Percentiles rank a stretch among this genome's conserved stretches.
These are phyloP conservation scores for Rhynchomys soricoides DNA, from an alignment of 2,113 vertebrate species.

Conservation along the genomic window DNA sequence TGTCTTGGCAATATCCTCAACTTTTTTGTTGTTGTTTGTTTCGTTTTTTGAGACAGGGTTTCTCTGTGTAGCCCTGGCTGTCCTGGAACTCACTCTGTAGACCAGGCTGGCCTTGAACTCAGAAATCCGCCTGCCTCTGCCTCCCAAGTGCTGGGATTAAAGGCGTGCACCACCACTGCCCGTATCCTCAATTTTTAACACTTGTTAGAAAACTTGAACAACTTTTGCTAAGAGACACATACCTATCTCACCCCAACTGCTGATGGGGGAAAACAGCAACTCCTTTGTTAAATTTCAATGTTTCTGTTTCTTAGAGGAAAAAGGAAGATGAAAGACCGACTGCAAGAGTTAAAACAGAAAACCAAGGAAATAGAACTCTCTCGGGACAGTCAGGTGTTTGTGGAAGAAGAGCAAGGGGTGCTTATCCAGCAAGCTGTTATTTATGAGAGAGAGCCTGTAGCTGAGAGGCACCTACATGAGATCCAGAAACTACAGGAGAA, in stretches of 20 bases:
- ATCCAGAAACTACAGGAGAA: slow-evolving; percentile 91
- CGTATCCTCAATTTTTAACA: slow-evolving; percentile 30
- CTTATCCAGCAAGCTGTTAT: slow-evolving; percentile 91
- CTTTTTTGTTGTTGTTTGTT: too few species aligned
- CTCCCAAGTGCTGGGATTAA: too few species aligned
- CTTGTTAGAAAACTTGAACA: slow-evolving; percentile 40
- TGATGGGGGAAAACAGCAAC: neutral
- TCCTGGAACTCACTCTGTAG: too few species aligned
- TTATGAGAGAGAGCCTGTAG: slow-evolving; percentile 93
- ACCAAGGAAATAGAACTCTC: slow-evolving; percentile 86
- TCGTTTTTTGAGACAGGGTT: too few species aligned
- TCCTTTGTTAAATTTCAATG: slow-evolving; percentile 47
- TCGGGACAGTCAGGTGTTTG: slow-evolving; percentile 58
- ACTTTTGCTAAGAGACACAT: neutral
- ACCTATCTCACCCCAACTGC: slow-evolving; percentile 19
- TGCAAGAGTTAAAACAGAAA: slow-evolving; percentile 91
- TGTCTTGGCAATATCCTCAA: neutral
- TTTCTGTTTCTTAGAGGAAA: slow-evolving; percentile 58
- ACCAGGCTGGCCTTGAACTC: too few species aligned
- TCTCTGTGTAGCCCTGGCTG: too few species aligned
- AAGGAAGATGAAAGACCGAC: slow-evolving; percentile 91
- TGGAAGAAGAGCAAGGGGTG: slow-evolving; percentile 83
- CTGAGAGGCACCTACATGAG: slow-evolving; percentile 91
- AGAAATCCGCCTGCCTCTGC: too few species aligned
- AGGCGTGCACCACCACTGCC: too few species aligned